Conservation (phyloP, 2,888 invertebrate species). For the Drosophila prolongata region DNA sequence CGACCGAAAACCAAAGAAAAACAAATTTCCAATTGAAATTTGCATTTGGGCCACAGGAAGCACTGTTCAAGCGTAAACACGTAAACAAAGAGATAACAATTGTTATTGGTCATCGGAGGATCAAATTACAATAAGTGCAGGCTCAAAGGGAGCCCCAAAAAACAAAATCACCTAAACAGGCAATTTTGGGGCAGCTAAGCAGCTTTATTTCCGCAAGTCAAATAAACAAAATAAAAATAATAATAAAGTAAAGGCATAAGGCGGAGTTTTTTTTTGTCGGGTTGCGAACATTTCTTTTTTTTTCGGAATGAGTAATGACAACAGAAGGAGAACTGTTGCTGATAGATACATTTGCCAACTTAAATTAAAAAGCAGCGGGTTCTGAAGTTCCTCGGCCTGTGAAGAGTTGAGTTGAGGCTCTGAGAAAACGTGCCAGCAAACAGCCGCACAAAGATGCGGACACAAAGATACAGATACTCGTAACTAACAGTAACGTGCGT, state of each 20-base stretch:
- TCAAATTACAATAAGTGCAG: slow-evolving; percentile 59
- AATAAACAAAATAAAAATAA: slow-evolving; percentile 57
- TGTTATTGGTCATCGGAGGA: slow-evolving; percentile 43
- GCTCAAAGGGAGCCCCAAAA: slow-evolving; percentile 23
- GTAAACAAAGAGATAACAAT: slow-evolving; percentile 40
- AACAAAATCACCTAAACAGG: slow-evolving; percentile 34
- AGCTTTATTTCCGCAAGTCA: slow-evolving; percentile 57
- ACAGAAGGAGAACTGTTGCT: slow-evolving; percentile 70
- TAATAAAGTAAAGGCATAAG: slow-evolving; percentile 36
- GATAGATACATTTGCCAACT: slow-evolving; percentile 69
- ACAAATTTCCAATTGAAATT: slow-evolving; percentile 32
- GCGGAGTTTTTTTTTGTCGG: slow-evolving; percentile 18
- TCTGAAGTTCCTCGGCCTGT: slow-evolving; percentile 28
- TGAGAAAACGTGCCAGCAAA: slow-evolving; percentile 52
- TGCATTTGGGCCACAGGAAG: slow-evolving; percentile 30
- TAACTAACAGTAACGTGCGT: slow-evolving; percentile 82
- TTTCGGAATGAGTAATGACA: slow-evolving; percentile 71
- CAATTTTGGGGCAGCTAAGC: slow-evolving; percentile 45
- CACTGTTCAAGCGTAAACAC: slow-evolving; percentile 22
- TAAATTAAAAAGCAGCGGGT: slow-evolving; percentile 75
- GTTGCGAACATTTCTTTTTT: slow-evolving; percentile 40
- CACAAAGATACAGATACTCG: slow-evolving; percentile 47
- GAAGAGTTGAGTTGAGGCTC: slow-evolving; percentile 52
- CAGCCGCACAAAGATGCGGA: slow-evolving; percentile 23
- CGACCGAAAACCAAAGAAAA: slow-evolving; percentile 9